phyloP scores from a whole-genome alignment of 2,113 vertebrate species.

The Catharus bicknelli region DNA sequence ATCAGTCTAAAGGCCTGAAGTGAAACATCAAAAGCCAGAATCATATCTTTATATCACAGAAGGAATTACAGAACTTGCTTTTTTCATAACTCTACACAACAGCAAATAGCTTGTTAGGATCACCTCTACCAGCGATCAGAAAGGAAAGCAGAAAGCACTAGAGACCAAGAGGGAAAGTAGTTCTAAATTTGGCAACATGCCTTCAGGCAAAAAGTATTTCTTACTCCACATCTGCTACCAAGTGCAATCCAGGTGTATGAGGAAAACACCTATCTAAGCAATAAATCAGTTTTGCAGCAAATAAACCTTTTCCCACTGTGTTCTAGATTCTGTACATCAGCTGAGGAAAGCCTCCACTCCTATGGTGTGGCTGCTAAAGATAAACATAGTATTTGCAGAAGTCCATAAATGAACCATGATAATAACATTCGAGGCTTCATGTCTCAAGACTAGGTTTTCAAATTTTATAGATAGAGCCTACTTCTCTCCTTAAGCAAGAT shows the following conservation, averaged over 20 bases:
- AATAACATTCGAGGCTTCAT: not conserved
- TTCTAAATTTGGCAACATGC: not conserved
- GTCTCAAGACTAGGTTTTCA: not conserved
- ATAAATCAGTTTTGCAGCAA: not conserved
- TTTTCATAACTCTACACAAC: not conserved
- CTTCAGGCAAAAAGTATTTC: not conserved
- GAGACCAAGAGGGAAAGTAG: not conserved
- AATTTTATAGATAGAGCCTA: not conserved
- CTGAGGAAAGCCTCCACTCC: not conserved
- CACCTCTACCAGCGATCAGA: not conserved
- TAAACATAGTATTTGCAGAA: not conserved
- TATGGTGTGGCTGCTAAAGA: not conserved
- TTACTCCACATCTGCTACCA: not conserved
- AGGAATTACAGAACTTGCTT: not conserved
- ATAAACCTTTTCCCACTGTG: not conserved
- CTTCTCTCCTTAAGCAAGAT: not conserved
- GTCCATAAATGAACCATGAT: accelerated
- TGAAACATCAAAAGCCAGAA: not conserved
- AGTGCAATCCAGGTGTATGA: not conserved
- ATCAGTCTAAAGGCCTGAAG: not conserved
- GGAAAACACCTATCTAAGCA: not conserved
- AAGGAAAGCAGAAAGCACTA: not conserved
- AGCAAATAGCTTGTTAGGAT: not conserved
- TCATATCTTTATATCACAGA: not conserved
- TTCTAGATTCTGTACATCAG: not conserved